Percentiles rank a stretch among this genome's conserved stretches.
Evolutionary conservation across 2,113 vertebrate genomes (phyloP).

Genomic region (Nesogale talazaci): DNA sequence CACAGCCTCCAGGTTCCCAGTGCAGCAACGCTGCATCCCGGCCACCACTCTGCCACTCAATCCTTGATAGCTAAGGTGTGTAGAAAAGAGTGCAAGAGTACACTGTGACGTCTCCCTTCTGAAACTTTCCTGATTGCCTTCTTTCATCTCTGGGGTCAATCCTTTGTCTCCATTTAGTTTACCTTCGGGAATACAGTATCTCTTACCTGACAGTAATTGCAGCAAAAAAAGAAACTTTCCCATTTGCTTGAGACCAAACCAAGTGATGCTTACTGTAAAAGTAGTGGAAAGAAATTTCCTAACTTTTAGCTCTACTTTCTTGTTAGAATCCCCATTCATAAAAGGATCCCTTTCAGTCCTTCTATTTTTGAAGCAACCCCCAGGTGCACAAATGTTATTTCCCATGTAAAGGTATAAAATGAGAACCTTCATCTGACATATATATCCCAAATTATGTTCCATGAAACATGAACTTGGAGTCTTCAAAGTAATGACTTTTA

Average conservation of each 20-base stretch:
- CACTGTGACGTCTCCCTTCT: neutral
- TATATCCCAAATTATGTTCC: too few relatives aligned
- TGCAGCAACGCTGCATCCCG: neutral
- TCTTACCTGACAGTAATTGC: neutral
- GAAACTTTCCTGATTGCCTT: neutral
- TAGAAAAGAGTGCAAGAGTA: neutral
- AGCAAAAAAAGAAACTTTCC: neutral
- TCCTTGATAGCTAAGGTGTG: neutral
- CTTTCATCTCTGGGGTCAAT: neutral
- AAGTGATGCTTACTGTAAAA: neutral
- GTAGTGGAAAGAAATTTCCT: neutral
- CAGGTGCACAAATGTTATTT: too few relatives aligned
- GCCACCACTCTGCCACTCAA: neutral
- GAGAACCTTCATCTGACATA: too few relatives aligned
- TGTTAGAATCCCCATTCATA: too few relatives aligned
- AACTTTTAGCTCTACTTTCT: too few relatives aligned
- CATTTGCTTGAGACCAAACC: neutral
- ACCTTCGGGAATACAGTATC: neutral
- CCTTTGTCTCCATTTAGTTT: neutral
- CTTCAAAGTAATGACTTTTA: too few relatives aligned
- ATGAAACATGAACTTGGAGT: too few relatives aligned
- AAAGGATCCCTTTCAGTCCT: too few relatives aligned
- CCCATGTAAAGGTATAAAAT: too few relatives aligned
- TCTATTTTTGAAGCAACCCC: too few relatives aligned
- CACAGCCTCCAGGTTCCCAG: too few relatives aligned